These are phyloP conservation scores for Solenopsis invicta DNA, from an alignment of 1,140 invertebrate species.

Conservation along the genomic window DNA sequence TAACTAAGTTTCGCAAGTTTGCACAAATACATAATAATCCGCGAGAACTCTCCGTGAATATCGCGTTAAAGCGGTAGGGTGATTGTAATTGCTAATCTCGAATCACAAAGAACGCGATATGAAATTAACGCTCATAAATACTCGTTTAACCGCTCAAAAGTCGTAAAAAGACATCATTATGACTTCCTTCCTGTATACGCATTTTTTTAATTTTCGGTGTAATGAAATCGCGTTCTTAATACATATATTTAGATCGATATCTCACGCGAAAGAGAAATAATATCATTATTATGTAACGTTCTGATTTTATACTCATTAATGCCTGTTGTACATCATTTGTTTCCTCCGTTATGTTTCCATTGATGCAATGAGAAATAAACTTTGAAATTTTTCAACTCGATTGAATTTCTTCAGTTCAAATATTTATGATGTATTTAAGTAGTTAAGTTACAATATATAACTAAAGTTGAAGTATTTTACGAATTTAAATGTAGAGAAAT, in stretches of 20 bases:
- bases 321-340: neutral
- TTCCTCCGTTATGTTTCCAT: neutral
- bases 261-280: neutral
- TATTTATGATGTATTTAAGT: too few species aligned
- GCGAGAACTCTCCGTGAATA: constrained; percentile 43
- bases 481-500: too few species aligned
- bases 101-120: constrained; percentile 54
- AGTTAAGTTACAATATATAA: too few species aligned
- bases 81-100: constrained; percentile 59
- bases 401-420: too few species aligned
- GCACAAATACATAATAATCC: constrained; percentile 63
- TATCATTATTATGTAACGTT: neutral
- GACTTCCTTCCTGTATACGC: constrained; percentile 12
- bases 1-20: constrained; percentile 60
- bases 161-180: constrained; percentile 18
- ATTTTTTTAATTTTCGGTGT: neutral
- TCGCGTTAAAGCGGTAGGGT: constrained; percentile 44
- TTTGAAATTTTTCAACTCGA: too few species aligned
- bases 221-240: neutral
- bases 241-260: constrained; percentile 8
- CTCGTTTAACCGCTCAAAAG: constrained; percentile 7
- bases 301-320: neutral
- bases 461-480: too few species aligned
- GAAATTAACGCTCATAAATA: constrained; percentile 48
- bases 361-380: too few species aligned